Evolutionary conservation across 2,113 vertebrate genomes (phyloP), one percentile per base, ranked within the genome.

Genomic region (Dendropsophus ebraccatus): DNA sequence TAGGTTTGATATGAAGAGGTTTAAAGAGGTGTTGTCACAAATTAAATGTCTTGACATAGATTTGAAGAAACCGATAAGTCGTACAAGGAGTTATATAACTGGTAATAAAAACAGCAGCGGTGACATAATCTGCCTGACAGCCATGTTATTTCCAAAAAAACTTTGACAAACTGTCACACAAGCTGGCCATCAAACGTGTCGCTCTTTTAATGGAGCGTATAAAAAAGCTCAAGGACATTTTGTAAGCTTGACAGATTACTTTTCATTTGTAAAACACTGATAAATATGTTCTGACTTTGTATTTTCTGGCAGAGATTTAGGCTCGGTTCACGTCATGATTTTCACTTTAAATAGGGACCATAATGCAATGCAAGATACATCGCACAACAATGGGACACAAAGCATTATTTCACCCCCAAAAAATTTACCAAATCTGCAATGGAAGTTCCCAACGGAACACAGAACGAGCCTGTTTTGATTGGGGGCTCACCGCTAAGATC

Each of bases 31-130:
- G 52, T 35, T 56, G 50, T 56, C 50, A 56, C 28, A 54, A 78
- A 78, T 13, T 37, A 78, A 78, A 78, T 78, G 50, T 78, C 54
- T 78, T 37, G 30, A 10, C 50, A 78, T 17, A 56, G 50, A 78
- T 56, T 78, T 54, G 17, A 56, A 56, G 37, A 78, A 78, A 37
- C 28, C 17, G 35, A 23, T 35, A 78, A 32, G 12, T 21, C 4
- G 2, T 13, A 21, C 30, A 56, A 23, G 9, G 17, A 37, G 52
- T 78, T 56, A 56, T 30, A 58, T 37, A 56, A 78, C 58, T 78
- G 72, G 11, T 47, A 12, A 37, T 19, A 58, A n/a, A 37, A 45
- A 19, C 14, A 8, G 21, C 45, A 30, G 21, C 32, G 37, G 13
- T 56, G 75, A 78, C 75, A 78, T 23, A 78, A 19, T 35, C 7